A percentile compares a stretch with the other conserved stretches of the same genome.
Conservation (phyloP, 1,140 invertebrate genomes). For the Aradophagus sp. region DNA sequence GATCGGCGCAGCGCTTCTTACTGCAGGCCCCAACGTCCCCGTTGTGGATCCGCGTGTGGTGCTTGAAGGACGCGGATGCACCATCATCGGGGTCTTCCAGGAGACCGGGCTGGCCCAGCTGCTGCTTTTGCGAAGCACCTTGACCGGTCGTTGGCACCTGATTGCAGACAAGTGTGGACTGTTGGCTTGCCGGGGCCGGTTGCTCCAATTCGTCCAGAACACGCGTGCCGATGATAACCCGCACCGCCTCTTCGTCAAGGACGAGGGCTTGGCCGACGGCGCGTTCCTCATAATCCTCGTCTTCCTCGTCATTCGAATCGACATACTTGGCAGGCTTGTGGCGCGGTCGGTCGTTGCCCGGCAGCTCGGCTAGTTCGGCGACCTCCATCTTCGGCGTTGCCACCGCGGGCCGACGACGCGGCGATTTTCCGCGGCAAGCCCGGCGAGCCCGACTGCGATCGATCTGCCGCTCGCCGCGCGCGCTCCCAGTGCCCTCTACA, state of each 20-base stretch:
- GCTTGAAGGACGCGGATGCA: conserved; percentile 60
- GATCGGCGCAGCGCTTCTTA: conserved; percentile 88
- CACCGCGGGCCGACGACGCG: not conserved
- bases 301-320: conserved; percentile 46
- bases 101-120: not conserved
- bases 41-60: conserved; percentile 60
- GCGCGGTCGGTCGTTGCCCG: conserved; percentile 36
- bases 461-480: conserved; percentile 1
- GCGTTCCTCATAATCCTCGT: conserved; percentile 39
- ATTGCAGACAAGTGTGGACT: not conserved
- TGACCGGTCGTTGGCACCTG: not conserved
- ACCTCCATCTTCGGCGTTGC: conserved; percentile 2
- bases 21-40: conserved; percentile 75
- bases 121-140: not conserved
- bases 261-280: conserved; percentile 26
- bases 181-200: not conserved
- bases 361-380: conserved; percentile 43
- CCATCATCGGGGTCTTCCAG: conserved; percentile 34
- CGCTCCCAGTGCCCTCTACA: conserved; percentile 1
- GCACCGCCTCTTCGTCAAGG: conserved; percentile 35
- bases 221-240: conserved; percentile 29
- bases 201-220: conserved; percentile 25
- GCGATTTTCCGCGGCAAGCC: conserved; percentile 7
- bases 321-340: conserved; percentile 39
- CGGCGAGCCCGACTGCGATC: not conserved